Evolutionary conservation across 2,797 vertebrate species (phyloP), one percentile per base, ranked within the genome.

Genomic region (Spinus olivaceus): DNA sequence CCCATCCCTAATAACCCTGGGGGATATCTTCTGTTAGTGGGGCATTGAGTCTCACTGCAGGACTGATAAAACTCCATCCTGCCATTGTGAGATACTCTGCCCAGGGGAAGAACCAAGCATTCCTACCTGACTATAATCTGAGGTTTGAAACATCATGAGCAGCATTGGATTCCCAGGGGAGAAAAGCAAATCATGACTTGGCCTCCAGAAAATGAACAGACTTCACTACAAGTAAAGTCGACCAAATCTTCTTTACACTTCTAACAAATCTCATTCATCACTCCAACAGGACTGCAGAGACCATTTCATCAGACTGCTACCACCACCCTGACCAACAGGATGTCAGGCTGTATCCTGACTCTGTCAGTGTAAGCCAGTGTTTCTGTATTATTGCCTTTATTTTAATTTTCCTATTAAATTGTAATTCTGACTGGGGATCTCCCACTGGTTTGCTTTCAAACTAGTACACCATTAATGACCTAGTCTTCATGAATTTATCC

Each of bases 131-230:
- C 41, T 65, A 5, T 65, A 46, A 25, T 37, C 17, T 54, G 27
- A 65, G 10, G 1, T 10, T 30, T 65, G 27, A 13, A 37, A 17
- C 17, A 21, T 41, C 2, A 21, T 0, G 0, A 54, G 21, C 5
- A 66, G 33, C 41, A n/a, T 4, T 27, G 28, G 33, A 56, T 21
- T 56, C 18, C 23, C 9, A 11, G 51, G 10, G 8, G 28, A 47
- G 22, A 39, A 66, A 46, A 39, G 18, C 41, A 27, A 27, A 47
- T 35, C 11, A 65, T 17, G 8, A 27, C 23, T 7, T 21, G 11
- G 4, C 18, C 8, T 56, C 51, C 18, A 27, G 61, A 27, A 56
- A 56, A 47, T 4, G 14, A n/a, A 11, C 41, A 39, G 9, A 18
- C 5, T 56, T 56, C 32, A 18, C 8, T 11, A 9, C 18, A 56